Evolutionary conservation across 2,113 vertebrate genomes (phyloP), one percentile per base, ranked within the genome.

Genomic region (Brachionichthys hirsutus): DNA sequence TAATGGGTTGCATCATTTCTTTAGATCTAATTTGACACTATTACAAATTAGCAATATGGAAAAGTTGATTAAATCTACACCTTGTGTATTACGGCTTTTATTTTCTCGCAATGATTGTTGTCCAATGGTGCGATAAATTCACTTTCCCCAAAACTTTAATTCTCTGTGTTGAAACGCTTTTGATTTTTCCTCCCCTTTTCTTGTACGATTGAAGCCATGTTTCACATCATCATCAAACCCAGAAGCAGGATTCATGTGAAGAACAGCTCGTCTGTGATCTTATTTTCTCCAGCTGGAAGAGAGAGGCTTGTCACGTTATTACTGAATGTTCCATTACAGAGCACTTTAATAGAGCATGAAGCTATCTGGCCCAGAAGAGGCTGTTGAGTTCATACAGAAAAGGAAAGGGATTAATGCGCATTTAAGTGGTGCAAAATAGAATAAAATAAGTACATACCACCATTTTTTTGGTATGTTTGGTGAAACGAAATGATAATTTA

Each of bases 401-500:
- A 48, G 1, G 18, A 34, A 53, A 5, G 0, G 1, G 4, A 24
- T 1, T 55, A 42, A 56, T 2, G 5, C 10, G 17, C 8, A 22
- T 53, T 53, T 12, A 19, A 30, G 19, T 6, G 0, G 3, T 11
- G 16, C 5, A n/a, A 56, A 7, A 52, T 35, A 35, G 34, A 6
- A 6, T 35, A 35, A 35, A 35, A 35, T 35, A 35, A 35, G 9
- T 35, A 6, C 34, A 35, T 6, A 35, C 34, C 34, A 35, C 1
- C 20, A 3, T 16, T 14, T 34, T 3, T n/a, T n/a, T n/a, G n/a
- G n/a, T n/a, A n/a, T n/a, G n/a, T n/a, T n/a, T n/a, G n/a, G n/a
- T n/a, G n/a, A n/a, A n/a, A n/a, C n/a, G n/a, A 30, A 30, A 1
- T 30, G 66, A 70, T 24, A 76, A 74, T 62, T 77, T 78, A 59